These are phyloP conservation scores for Amia ocellicauda DNA, from an alignment of 2,113 vertebrate species.

Conservation along the genomic window DNA sequence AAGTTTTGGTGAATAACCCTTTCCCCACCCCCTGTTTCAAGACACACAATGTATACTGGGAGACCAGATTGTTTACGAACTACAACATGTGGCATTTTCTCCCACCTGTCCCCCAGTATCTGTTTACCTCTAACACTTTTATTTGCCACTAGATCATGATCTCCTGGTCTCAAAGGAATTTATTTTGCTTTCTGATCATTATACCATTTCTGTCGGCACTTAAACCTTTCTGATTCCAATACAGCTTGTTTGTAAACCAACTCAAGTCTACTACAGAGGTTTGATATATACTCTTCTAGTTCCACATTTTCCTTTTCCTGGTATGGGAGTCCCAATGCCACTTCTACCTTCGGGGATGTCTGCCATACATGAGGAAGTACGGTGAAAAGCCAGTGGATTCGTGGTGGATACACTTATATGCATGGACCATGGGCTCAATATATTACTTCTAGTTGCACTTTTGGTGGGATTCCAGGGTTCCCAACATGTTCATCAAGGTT, in stretches of 20 bases:
- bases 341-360: neutral
- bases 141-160: neutral
- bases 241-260: neutral
- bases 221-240: neutral
- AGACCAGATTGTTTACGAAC: neutral
- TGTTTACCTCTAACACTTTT: neutral
- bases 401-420: slow-evolving; percentile 8
- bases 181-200: neutral
- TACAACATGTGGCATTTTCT: no score
- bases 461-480: neutral
- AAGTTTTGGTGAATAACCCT: neutral
- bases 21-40: neutral
- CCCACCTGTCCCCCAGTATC: neutral
- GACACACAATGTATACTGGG: neutral
- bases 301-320: neutral
- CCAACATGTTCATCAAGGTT: neutral
- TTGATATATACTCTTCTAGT: neutral
- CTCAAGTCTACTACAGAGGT: neutral
- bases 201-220: neutral
- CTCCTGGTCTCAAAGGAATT: neutral
- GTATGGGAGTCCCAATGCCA: no score
- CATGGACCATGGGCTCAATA: slow-evolving; percentile 1
- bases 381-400: no score
- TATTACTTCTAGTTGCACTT: slow-evolving; percentile 1
- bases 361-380: slow-evolving; percentile 6